These are phyloP conservation scores for Ceratotherium simum DNA, from an alignment of 2,113 vertebrate species.

Conservation along the genomic window DNA sequence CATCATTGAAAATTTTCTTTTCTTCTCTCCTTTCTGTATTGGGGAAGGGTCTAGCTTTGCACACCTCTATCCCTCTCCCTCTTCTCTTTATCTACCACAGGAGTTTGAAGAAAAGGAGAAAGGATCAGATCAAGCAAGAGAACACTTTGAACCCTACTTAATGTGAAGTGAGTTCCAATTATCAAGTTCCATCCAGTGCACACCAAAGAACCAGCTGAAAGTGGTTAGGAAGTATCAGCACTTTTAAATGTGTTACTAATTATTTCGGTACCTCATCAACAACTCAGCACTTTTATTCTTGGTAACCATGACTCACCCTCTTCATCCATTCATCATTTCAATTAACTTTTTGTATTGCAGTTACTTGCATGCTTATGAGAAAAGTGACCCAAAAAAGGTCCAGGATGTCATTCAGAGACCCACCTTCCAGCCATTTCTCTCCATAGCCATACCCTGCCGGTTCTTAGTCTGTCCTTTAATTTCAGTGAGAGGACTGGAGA, in stretches of 20 bases:
- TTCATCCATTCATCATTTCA: slow-evolving; percentile 65
- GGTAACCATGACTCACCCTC: slow-evolving; percentile 74
- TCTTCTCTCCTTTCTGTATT: not conserved
- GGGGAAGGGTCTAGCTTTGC: not conserved
- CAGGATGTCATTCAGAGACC: not conserved
- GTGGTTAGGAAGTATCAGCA: slow-evolving; percentile 72
- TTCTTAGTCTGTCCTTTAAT: not conserved
- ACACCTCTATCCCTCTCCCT: not conserved
- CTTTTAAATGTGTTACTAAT: slow-evolving; percentile 80
- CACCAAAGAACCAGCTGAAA: slow-evolving; percentile 73
- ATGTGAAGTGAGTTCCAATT: slow-evolving; percentile 38
- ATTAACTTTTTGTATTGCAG: slow-evolving; percentile 42
- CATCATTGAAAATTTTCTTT: not conserved
- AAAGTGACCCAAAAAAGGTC: slow-evolving; percentile 13
- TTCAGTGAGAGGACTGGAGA: not conserved
- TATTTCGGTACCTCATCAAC: slow-evolving; percentile 77
- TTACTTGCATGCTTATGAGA: slow-evolving; percentile 39
- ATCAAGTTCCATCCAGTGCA: slow-evolving; percentile 44
- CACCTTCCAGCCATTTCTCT: not conserved
- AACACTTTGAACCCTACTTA: not conserved
- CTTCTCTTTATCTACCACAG: not conserved
- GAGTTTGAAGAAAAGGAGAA: not conserved
- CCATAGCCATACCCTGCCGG: not conserved
- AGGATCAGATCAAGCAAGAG: not conserved
- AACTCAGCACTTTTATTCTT: slow-evolving; percentile 82